Evolutionary conservation across 2,888 invertebrate genomes (phyloP), one percentile per base, ranked within the genome.

Genomic region (Ceraclea dissimilis): DNA sequence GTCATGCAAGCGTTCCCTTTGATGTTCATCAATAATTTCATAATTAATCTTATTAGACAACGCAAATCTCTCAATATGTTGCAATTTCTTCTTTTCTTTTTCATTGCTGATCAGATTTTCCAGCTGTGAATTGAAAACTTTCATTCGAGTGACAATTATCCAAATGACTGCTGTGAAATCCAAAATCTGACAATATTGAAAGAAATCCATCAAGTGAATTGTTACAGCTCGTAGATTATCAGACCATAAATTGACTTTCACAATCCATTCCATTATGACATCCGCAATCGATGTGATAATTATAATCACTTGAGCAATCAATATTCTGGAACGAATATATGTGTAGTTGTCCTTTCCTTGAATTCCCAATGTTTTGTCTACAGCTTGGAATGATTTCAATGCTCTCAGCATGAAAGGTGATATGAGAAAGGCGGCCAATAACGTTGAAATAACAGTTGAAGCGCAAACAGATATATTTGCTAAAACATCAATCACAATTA

Each of bases 381-480:
- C 47, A 6, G 46, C 26, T 44, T 21, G 46, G 26, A 60, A 55
- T 11, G 55, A 47, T 48, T 58, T 33, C n/a, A 60, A 46, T 33
- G 56, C 60, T 33, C 53, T 47, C 2, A 55, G 47, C 16, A 58
- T 57, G 33, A 52, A 60, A 13, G 60, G 55, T 19, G 60, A 56
- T 26, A 50, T 44, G 20, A 60, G 47, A 44, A 54, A 57, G 8
- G 55, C 52, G 4, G 55, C 51, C 16, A 60, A 16, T 26, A 56
- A 18, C 10, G 55, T 55, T 13, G 60, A 56, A 22, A 58, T 20
- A 16, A 48, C 13, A 8, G 50, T 49, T 39, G 55, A 52, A 13
- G 56, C 51, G 2, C 43, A 31, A 2, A 39, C 20, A 2, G 52
- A 53, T 2, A 58, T 43, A 26, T 50, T 55, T n/a, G 55, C 49